Evolutionary conservation across 2,113 vertebrate species (phyloP), one percentile per base, ranked within the genome.

Genomic region (Nothobranchius furzeri): DNA sequence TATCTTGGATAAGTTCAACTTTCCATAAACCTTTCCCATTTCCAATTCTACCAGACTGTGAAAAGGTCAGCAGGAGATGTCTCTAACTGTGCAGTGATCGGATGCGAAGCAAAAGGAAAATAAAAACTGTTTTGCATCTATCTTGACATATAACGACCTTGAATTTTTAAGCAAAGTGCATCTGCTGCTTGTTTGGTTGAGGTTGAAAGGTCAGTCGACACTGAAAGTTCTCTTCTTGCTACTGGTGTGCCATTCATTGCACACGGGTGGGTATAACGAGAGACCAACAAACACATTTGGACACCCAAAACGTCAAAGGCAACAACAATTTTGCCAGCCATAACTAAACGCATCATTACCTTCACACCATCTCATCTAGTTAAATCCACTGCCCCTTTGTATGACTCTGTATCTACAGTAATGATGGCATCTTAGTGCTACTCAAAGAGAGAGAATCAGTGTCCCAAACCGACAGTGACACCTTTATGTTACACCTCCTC

Each of bases 381-480:
- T 79, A 73, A 73, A 52, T 56, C 70, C 52, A 42, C 37, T 50
- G 45, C 56, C 53, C 25, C 51, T 40, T 52, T 68, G 73, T 67
- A 65, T 24, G 10, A 70, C 20, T 60, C 64, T 64, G 63, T 15
- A 78, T 79, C 74, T 91, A 57, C 64, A 48, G 53, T 57, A 92
- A 91, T 88, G 86, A 92, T 89, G 82, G 58, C 54, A 50, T 80
- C 82, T 81, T 68, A 53, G 57, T 62, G 60, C 65, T 70, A 66
- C 70, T 60, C 60, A 60, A 68, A 36, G 70, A 46, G 68, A 68
- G 60, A 79, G 81, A 77, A 77, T 83, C 81, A 70, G 71, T n/a
- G 78, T 76, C 81, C 75, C 50, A 51, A 75, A 80, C 66, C 47
- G 40, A 68, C 59, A 62, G 70, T 49, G 73, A 70, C 72, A 76